These are phyloP conservation scores for Smutsia gigantea DNA, from an alignment of 2,797 vertebrate species.

Conservation along the genomic window DNA sequence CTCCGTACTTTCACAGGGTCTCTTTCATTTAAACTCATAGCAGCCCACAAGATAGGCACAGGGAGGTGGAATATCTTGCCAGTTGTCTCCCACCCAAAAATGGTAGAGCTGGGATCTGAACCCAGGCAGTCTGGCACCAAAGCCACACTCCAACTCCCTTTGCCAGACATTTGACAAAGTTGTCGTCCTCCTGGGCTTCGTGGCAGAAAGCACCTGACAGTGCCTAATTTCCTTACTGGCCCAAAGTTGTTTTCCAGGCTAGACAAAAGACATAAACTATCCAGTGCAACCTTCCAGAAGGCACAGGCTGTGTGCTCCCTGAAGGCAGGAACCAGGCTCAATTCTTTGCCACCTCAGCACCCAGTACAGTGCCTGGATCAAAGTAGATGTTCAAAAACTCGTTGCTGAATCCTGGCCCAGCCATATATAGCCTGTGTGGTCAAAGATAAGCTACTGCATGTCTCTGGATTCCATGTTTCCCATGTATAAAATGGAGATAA, in stretches of 20 bases:
- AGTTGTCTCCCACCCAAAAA: not conserved
- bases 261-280: not conserved
- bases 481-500: not conserved
- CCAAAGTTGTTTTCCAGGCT: not conserved
- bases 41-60: not conserved
- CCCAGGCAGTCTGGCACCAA: not conserved
- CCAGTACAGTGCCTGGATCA: not conserved
- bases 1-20: not conserved
- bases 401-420: not conserved
- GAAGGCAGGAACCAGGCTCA: not conserved
- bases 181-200: not conserved
- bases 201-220: not conserved
- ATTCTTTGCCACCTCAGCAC: not conserved
- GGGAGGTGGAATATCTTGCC: not conserved
- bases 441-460: not conserved
- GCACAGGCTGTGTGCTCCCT: not conserved
- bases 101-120: not conserved
- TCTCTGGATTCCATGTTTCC: not conserved
- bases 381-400: not conserved
- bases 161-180: not conserved
- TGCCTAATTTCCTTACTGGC: not conserved
- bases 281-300: not conserved
- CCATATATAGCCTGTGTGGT: not conserved
- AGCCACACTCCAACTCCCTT: not conserved
- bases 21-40: not conserved